These are phyloP conservation scores for Anthophora plumipes DNA, from an alignment of 2,888 invertebrate genomes.

Conservation along the genomic window DNA sequence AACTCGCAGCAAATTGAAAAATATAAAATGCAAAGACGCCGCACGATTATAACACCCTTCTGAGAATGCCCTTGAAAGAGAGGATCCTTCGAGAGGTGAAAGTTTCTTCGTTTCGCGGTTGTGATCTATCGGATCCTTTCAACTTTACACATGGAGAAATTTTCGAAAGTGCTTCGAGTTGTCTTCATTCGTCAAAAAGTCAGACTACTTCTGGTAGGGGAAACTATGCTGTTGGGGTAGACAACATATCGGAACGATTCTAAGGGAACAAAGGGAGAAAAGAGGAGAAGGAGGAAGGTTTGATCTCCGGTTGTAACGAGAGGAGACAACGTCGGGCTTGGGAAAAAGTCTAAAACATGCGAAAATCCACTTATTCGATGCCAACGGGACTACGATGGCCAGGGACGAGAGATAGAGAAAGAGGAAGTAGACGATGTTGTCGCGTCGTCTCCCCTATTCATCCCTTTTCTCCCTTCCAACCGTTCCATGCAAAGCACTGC, in stretches of 20 bases:
- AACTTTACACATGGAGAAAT: background rate
- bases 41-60: slow-evolving; percentile 42
- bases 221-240: slow-evolving; percentile 27
- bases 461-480: slow-evolving; percentile 48
- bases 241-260: slow-evolving; percentile 23
- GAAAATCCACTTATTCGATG: slow-evolving; percentile 76
- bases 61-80: background rate
- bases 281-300: background rate
- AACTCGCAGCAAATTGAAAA: slow-evolving; percentile 75
- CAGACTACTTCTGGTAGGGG: slow-evolving; percentile 11
- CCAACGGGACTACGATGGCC: slow-evolving; percentile 31
- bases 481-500: slow-evolving; percentile 79
- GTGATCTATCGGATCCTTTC: no score
- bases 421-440: slow-evolving; percentile 37
- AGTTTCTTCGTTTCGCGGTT: background rate
- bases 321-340: slow-evolving; percentile 43
- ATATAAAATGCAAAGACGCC: slow-evolving; percentile 74
- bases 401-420: slow-evolving; percentile 18
- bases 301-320: slow-evolving; percentile 36
- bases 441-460: slow-evolving; percentile 40
- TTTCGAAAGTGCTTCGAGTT: background rate
- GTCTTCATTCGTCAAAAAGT: background rate
- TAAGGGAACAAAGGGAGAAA: background rate
- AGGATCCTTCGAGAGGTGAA: background rate
- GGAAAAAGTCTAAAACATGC: slow-evolving; percentile 62